Evolutionary conservation across 2,888 invertebrate species (phyloP).

Genomic region (Andrena haemorrhoa): DNA sequence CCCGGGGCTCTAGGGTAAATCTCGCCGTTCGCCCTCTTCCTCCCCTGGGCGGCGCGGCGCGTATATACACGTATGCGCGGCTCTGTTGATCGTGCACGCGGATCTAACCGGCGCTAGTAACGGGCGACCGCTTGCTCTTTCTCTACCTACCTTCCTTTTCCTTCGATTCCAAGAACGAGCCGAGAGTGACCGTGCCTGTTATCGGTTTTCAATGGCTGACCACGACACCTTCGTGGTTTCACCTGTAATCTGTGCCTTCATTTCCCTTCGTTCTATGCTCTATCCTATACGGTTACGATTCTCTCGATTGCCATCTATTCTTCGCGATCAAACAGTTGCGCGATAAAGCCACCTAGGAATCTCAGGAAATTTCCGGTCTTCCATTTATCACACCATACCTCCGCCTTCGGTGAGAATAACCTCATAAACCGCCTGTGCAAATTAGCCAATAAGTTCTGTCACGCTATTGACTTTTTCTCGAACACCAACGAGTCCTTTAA

Average conservation of each 20-base stretch:
- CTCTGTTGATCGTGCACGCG: too few relatives aligned
- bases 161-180: not conserved
- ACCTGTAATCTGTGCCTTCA: not conserved
- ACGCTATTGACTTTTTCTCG: too few relatives aligned
- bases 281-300: too few relatives aligned
- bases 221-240: not conserved
- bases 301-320: not conserved
- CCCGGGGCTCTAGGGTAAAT: slow-evolving; percentile 73
- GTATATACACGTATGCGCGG: too few relatives aligned
- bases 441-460: too few relatives aligned
- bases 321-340: not conserved
- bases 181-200: not conserved
- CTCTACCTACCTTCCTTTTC: not conserved
- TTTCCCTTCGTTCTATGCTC: not conserved
- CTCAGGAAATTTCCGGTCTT: too few relatives aligned
- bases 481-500: too few relatives aligned
- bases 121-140: not conserved
- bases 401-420: too few relatives aligned
- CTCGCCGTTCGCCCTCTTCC: slow-evolving; percentile 63
- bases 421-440: too few relatives aligned
- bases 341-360: too few relatives aligned
- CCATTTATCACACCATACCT: too few relatives aligned
- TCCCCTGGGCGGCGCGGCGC: slow-evolving; percentile 15
- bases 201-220: not conserved
- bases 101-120: too few relatives aligned